These are phyloP conservation scores for Drosophila neonasuta DNA, from an alignment of 2,888 invertebrate genomes.

Conservation along the genomic window DNA sequence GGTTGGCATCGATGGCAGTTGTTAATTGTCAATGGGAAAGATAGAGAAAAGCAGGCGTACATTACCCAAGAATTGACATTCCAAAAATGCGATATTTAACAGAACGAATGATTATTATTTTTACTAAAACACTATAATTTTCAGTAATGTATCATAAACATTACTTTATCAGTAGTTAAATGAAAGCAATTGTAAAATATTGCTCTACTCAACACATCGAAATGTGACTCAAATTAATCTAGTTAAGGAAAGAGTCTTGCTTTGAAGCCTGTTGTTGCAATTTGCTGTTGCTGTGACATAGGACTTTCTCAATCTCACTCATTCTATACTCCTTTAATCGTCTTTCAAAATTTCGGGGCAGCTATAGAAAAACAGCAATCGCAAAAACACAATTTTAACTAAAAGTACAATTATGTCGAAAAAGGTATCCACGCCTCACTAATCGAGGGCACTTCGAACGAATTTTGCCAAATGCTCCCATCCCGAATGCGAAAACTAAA, in stretches of 20 bases:
- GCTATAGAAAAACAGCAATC: slow-evolving; percentile 6
- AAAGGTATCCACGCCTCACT: slow-evolving; percentile 25
- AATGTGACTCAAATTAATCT: no score
- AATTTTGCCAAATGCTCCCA: slow-evolving; percentile 26
- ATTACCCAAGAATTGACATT: background rate
- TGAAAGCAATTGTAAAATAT: no score
- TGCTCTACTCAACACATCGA: no score
- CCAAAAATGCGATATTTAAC: background rate
- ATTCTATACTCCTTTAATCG: background rate
- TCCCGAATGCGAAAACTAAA: slow-evolving; percentile 36
- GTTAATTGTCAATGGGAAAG: slow-evolving; percentile 11
- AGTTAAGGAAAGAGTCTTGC: no score
- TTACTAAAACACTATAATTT: no score
- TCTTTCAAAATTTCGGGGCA: background rate
- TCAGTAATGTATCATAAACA: no score
- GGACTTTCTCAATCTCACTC: no score
- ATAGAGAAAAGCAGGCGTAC: background rate
- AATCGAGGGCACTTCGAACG: slow-evolving; percentile 35
- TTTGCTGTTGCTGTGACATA: no score
- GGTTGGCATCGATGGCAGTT: slow-evolving; percentile 30
- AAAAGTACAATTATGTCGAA: slow-evolving; percentile 47
- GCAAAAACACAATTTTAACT: slow-evolving; percentile 26
- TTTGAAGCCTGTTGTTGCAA: no score
- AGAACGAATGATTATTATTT: no score
- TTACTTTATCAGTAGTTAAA: no score